These are phyloP conservation scores for Napeogenes inachia DNA, from an alignment of 2,888 invertebrate species.

Conservation along the genomic window DNA sequence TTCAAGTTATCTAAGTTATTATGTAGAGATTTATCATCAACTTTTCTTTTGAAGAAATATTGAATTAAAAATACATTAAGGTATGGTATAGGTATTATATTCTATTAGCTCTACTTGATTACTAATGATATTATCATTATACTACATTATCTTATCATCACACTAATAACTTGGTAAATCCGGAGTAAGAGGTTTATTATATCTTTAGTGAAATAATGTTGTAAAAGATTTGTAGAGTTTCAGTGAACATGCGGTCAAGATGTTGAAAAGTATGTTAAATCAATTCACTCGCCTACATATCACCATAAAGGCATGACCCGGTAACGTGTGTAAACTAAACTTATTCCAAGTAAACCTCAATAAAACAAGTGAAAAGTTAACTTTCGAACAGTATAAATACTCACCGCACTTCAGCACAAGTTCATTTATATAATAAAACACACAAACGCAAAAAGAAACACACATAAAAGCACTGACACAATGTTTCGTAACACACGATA, in stretches of 20 bases:
- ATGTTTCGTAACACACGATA: conserved; percentile 52
- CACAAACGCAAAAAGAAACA: conserved; percentile 39
- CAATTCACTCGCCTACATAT: conserved; percentile 18
- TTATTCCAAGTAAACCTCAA: conserved; percentile 29
- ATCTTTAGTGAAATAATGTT: too few relatives aligned
- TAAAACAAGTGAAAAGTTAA: conserved; percentile 34
- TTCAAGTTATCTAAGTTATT: too few relatives aligned
- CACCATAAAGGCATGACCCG: conserved; percentile 27
- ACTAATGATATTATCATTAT: too few relatives aligned
- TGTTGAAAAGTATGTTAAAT: conserved; percentile 15
- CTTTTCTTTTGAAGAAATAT: too few relatives aligned
- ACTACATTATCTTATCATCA: too few relatives aligned
- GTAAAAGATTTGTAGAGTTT: not conserved
- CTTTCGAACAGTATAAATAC: conserved; percentile 41
- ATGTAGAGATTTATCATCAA: too few relatives aligned
- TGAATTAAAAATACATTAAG: too few relatives aligned
- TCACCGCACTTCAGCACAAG: conserved; percentile 51
- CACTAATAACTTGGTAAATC: too few relatives aligned
- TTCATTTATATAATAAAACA: conserved; percentile 44
- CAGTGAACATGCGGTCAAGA: not conserved
- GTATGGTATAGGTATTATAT: too few relatives aligned
- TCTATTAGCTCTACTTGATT: too few relatives aligned
- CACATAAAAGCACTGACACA: conserved; percentile 53
- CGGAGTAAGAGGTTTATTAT: too few relatives aligned
- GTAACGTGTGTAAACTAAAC: conserved; percentile 29